Percentiles rank a stretch among this genome's conserved stretches.
Evolutionary conservation across 92 coral and sea anemone species (phyloP).

Genomic region (Anthopleura xanthogrammica): DNA sequence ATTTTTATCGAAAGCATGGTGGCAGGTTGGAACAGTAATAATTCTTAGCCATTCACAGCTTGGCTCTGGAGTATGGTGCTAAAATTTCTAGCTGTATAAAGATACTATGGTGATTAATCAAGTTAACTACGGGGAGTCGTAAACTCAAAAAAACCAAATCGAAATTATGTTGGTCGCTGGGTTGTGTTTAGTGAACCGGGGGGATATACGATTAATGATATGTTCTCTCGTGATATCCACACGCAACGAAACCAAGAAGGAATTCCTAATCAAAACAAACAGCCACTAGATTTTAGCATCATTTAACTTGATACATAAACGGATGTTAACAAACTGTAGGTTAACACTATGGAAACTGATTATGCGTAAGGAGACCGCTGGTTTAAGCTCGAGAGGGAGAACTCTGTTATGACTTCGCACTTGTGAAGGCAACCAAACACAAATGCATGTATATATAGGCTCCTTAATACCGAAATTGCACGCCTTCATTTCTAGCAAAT

Average conservation of each 20-base stretch:
- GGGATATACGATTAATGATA: background rate
- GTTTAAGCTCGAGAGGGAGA: background rate
- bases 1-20: background rate
- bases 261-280: background rate
- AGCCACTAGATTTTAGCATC: background rate
- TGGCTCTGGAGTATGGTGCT: background rate
- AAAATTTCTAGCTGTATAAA: slow-evolving; percentile 15
- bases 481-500: background rate
- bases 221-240: background rate
- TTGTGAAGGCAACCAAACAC: background rate
- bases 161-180: background rate
- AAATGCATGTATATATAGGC: no score
- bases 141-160: background rate
- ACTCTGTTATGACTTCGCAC: background rate
- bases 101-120: slow-evolving; percentile 11
- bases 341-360: background rate
- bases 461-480: background rate
- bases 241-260: background rate
- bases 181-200: background rate
- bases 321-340: background rate
- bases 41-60: background rate
- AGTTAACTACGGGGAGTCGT: slow-evolving; percentile 10
- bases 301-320: background rate
- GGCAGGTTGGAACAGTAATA: background rate
- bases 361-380: slow-evolving; percentile 8